A percentile compares a stretch with the other conserved stretches of the same genome.
Evolutionary conservation across 2,888 invertebrate genomes (phyloP).

Genomic region (Periphyllus acericola): DNA sequence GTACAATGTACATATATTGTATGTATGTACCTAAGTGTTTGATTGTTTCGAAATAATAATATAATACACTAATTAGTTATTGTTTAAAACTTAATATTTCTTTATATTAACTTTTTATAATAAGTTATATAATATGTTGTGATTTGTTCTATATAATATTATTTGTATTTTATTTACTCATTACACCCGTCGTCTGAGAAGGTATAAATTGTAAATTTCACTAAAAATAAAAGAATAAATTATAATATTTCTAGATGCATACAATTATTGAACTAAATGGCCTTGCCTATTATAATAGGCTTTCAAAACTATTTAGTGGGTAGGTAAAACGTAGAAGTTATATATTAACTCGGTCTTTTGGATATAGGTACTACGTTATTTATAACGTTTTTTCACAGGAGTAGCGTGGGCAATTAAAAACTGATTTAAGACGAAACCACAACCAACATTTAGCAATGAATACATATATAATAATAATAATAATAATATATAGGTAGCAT

Average conservation of each 20-base stretch:
- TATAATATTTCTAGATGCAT: not conserved
- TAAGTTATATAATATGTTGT: too few species aligned
- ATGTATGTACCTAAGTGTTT: too few species aligned
- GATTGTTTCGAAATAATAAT: too few species aligned
- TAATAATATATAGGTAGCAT: not conserved
- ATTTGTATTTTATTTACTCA: too few species aligned
- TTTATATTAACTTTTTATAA: too few species aligned
- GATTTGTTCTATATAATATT: too few species aligned
- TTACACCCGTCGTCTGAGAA: too few species aligned
- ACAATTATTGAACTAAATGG: not conserved
- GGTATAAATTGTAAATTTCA: too few species aligned
- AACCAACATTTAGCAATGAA: not conserved
- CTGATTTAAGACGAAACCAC: not conserved
- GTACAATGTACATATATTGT: too few species aligned
- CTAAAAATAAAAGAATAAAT: too few species aligned
- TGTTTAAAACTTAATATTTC: too few species aligned
- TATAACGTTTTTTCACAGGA: not conserved
- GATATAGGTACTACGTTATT: not conserved
- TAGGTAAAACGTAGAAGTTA: not conserved
- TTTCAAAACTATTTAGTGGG: not conserved
- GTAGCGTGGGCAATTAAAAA: not conserved
- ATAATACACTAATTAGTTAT: too few species aligned
- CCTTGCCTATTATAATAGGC: not conserved
- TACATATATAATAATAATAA: not conserved
- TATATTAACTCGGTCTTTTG: not conserved